phyloP scores from a whole-genome alignment of 2,888 invertebrate species.

The Tinea trinotella region DNA sequence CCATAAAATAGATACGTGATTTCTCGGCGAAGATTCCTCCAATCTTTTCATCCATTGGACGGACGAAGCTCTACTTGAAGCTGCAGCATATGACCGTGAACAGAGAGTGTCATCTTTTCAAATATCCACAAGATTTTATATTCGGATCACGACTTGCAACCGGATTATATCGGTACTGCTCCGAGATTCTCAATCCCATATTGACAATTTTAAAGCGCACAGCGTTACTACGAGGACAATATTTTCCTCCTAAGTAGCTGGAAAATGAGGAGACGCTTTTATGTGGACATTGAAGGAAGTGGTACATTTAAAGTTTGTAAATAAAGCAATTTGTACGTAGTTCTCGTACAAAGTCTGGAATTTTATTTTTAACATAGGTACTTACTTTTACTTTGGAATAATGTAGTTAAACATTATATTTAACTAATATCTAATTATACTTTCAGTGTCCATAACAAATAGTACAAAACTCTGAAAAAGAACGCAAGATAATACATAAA shows the following conservation, averaged over 20 bases:
- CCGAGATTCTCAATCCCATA: conserved; percentile 24
- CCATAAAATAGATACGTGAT: conserved; percentile 65
- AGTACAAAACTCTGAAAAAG: background rate
- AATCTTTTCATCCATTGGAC: conserved; percentile 47
- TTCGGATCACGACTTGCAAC: conserved; percentile 51
- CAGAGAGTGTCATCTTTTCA: conserved; percentile 52
- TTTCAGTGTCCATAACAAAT: too few relatives aligned
- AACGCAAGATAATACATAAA: background rate
- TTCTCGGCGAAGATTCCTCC: conserved; percentile 45
- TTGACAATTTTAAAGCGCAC: conserved; percentile 19
- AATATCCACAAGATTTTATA: conserved; percentile 50
- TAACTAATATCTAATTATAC: too few relatives aligned
- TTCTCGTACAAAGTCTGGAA: too few relatives aligned
- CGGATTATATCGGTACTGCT: conserved; percentile 50
- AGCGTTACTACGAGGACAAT: conserved; percentile 2
- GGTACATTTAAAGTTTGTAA: background rate
- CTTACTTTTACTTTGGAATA: too few relatives aligned
- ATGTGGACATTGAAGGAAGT: conserved; percentile 1
- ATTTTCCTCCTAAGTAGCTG: conserved; percentile 11
- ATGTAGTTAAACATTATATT: too few relatives aligned
- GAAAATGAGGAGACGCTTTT: conserved; percentile 1
- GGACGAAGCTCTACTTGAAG: conserved; percentile 6
- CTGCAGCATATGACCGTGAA: conserved; percentile 29
- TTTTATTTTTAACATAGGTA: too few relatives aligned
- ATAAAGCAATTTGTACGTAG: conserved; percentile 11